Base-by-base conservation (phyloP, 1,140 invertebrate genomes). In the Drosophila watanabei region DNA sequence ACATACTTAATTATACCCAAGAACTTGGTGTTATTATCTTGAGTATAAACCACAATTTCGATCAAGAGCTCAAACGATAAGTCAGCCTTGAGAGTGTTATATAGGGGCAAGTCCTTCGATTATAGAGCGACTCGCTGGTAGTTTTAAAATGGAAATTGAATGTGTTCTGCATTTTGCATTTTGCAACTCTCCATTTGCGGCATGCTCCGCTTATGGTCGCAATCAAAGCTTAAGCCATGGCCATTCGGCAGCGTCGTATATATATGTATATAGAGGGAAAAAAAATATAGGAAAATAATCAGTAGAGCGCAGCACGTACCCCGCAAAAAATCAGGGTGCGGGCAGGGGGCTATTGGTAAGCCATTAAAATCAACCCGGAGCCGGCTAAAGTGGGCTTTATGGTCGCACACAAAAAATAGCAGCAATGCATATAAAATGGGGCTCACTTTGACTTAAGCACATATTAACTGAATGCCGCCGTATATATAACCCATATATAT, bases 61-160 rank as follows among this genome's bases (percentile, higher is more conserved):
- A 57, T 24, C 6, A 13, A 33, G 24, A 6, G 10, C 5, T 16
- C 9, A n/a, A 45, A 33, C 30, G 7, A 51, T 30, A 37, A 32
- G 7, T 14, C 20, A 2, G 20, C 30, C 33, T 18, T 28, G 2
- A 28, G 59, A 11, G n/a, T 14, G 35, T 37, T 52, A 35, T 52
- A 24, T 28, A 28, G 46, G 10, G 61, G 37, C 18, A 35, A 39
- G 54, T 57, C 28, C 52, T 72, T 59, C 63, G 41, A 24, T 51
- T 37, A 71, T 30, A 51, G 66, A 79, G 75, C 80, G 66, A 62
- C 56, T 81, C 85, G 80, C 68, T 81, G 60, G 86, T 75, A 85
- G 85, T 68, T 68, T 43, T 35, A 64, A 75, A 63, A 63, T 68
- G 51, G 69, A 86, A 86, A 87, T 86, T 82, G 69, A 86, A 80